Evolutionary conservation across 2,113 vertebrate genomes (phyloP), one percentile per base, ranked within the genome.

Genomic region (Polypterus senegalus): DNA sequence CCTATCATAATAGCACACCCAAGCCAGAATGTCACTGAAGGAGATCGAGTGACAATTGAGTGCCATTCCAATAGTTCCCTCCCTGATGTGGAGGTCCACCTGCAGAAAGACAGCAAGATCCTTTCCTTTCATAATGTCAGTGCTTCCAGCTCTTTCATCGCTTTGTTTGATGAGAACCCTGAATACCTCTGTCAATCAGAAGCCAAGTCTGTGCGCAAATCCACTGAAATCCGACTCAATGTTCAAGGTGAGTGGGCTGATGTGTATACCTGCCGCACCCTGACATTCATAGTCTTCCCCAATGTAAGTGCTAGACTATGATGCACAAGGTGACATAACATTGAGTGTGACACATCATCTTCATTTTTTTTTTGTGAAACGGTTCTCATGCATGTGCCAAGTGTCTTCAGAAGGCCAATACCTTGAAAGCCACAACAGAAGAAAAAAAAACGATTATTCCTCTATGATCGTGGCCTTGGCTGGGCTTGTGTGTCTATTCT

Each of bases 231-330:
- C 44, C 63, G 0, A 0, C 8, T 86, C n/a, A 57, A 57, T 0
- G 76, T 88, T 10, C 54, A 52, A 11, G 81, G 84, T 88, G 65
- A 76, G 81, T 27, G 27, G 27, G 27, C 27, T 27, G 27, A 27
- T 27, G 27, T 1, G 27, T 27, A 27, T 27, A 27, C 27, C 27
- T 27, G 27, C 27, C 27, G 27, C 27, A 27, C 27, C 27, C 27
- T 27, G 27, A 27, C 27, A 27, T 27, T 27, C 27, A 27, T 27
- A 27, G 27, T 27, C 27, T 27, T 27, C 27, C 27, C 27, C 27
- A 27, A 27, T 27, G 27, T 27, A 27, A 27, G 27, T 27, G 27
- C 27, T 27, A 27, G 27, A 27, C 27, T 27, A 27, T 27, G 27
- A 27, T 1, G 27, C 27, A 27, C 27, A 27, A 27, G 27, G 2